Base-by-base conservation (phyloP, 1,140 invertebrate species). In the Physella acuta region DNA sequence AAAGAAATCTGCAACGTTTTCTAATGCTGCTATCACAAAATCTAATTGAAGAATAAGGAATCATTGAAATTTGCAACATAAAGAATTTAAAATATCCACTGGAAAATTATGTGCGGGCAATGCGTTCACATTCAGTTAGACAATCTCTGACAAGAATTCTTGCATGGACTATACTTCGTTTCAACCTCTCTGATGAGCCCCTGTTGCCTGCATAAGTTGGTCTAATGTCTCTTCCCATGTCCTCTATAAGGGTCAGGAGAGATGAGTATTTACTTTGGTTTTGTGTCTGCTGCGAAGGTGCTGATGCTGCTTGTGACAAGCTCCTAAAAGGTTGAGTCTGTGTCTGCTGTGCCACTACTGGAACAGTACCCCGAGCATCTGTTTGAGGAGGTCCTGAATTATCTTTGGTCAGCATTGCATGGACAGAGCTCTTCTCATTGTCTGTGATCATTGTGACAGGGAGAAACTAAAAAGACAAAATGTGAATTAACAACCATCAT, bases 151-250 rank as follows among this genome's bases (percentile, higher is more conserved):
- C 94, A 74, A 99, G 87, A 78, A 97, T 93, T 71, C 95, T 89
- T n/a, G 96, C 95, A 86, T 96, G 93, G 11, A 95, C 92, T 79
- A 99, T 97, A 44, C 93, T 92, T 62, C 95, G 89, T 87, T 98
- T 98, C 20, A 99, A 88, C 58, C 95, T 88, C 85, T 98, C 97
- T 4, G 93, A 91, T 24, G 94, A 95, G 77, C 91, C 93, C 79
- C 94, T 92, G 81, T 94, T 97, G 1, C 95, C 95, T 24, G 95
- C 92, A 84, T 99, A 99, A 24, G 94, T 96, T 36, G 96, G 95
- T 71, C 95, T 86, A 71, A 99, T 94, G 82, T 99, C 96, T 79
- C 93, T 92, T 31, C 94, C 94, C 89, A 99, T 92, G 85, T 99
- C 96, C 86, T 98, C 95, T 78, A 99, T 96, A 1, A 98, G 92